These are phyloP conservation scores for Anser brachyrhynchus DNA, from an alignment of 2,113 vertebrate genomes.

Conservation along the genomic window DNA sequence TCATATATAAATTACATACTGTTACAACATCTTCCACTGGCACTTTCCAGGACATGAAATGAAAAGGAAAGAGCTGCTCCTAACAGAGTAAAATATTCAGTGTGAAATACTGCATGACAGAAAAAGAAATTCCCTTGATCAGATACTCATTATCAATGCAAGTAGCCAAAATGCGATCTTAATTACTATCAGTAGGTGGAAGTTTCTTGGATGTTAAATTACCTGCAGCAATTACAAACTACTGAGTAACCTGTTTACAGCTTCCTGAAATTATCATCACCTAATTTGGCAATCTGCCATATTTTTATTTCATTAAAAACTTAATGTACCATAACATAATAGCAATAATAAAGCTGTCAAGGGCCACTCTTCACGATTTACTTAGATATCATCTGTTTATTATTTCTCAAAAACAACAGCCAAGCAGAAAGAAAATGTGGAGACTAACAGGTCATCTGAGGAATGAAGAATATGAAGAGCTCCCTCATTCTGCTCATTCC, in stretches of 20 bases:
- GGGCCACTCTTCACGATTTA: conserved; percentile 27
- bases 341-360: conserved; percentile 64
- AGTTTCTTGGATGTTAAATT: conserved; percentile 65
- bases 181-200: conserved; percentile 64
- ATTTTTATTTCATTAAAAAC: conserved; percentile 68
- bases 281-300: conserved; percentile 61
- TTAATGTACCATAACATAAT: conserved; percentile 51
- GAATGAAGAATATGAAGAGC: neutral
- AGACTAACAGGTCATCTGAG: neutral
- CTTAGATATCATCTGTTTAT: conserved; percentile 39
- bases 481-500: neutral
- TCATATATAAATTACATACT: neutral
- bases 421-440: conserved; percentile 10
- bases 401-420: neutral
- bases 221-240: conserved; percentile 60
- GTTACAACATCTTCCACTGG: conserved; percentile 3
- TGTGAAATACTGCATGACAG: neutral
- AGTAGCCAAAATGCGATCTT: conserved; percentile 23
- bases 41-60: neutral
- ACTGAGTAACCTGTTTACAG: conserved; percentile 61
- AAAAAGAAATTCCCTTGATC: conserved; percentile 16
- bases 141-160: conserved; percentile 41
- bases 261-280: conserved; percentile 65
- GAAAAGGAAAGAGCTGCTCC: conserved; percentile 13
- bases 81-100: neutral